Conservation (phyloP, 1,140 invertebrate genomes). For the Drosophila setifemur region DNA sequence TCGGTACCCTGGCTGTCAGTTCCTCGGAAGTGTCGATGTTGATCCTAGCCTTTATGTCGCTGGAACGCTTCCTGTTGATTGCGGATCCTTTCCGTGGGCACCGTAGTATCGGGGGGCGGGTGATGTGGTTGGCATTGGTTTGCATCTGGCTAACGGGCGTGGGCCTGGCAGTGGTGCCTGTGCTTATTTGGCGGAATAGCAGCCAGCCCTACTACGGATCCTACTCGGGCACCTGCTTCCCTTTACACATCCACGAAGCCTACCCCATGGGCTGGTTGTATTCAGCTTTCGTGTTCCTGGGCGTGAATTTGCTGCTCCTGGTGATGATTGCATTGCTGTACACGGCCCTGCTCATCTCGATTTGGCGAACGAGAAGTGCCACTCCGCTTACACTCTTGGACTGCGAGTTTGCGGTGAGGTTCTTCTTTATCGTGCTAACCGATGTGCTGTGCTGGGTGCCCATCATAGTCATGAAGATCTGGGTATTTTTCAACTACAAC, state of each 20-base stretch:
- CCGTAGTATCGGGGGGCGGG: conserved; percentile 84
- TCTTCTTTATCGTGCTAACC: conserved; percentile 90
- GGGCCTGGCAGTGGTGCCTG: conserved; percentile 87
- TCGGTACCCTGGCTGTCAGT: conserved; percentile 87
- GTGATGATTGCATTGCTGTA: conserved; percentile 87
- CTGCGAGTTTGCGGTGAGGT: conserved; percentile 87
- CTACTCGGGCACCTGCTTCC: conserved; percentile 87
- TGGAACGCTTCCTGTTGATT: conserved; percentile 89
- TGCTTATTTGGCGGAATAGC: conserved; percentile 86
- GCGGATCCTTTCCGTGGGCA: conserved; percentile 86
- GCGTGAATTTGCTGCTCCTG: conserved; percentile 86
- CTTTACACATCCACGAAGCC: conserved; percentile 88
- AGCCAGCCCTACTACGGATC: conserved; percentile 87
- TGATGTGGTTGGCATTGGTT: conserved; percentile 83
- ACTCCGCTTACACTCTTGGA: conserved; percentile 85
- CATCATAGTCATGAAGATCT: conserved; percentile 87
- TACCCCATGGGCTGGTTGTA: conserved; percentile 89
- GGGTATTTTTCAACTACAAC: conserved; percentile 85
- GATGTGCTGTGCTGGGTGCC: conserved; percentile 90
- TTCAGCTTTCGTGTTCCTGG: conserved; percentile 88
- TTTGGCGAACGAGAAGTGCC: conserved; percentile 85
- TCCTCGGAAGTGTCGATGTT: conserved; percentile 90
- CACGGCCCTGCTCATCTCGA: conserved; percentile 86
- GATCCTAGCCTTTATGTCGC: conserved; percentile 89
- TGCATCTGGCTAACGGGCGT: conserved; percentile 87